phyloP scores from a whole-genome alignment of 2,113 vertebrate genomes.

The Serilophus lunatus region DNA sequence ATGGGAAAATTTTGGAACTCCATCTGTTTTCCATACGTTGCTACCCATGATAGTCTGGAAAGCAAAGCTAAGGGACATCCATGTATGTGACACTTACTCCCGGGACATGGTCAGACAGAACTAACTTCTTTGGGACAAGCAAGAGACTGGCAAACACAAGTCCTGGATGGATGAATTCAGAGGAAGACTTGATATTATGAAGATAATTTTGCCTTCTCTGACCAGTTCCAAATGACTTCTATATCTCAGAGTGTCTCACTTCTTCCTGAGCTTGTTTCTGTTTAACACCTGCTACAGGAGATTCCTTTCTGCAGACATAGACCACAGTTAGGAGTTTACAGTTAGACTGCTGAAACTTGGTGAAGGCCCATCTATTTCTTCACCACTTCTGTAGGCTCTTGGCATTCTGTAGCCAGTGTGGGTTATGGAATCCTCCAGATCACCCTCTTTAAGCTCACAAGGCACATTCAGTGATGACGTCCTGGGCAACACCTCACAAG shows the following conservation, averaged over 20 bases:
- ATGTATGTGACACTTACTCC: rapidly evolving
- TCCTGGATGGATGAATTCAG: neutral
- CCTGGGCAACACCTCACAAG: neutral
- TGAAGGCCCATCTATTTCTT: neutral
- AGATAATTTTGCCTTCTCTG: neutral
- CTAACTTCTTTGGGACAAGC: neutral
- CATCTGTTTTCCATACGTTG: neutral
- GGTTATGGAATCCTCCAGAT: neutral
- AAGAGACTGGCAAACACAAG: neutral
- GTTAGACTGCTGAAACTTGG: neutral
- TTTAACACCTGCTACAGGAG: neutral
- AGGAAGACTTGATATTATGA: neutral
- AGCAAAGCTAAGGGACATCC: neutral
- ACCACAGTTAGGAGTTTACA: rapidly evolving
- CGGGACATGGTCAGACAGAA: neutral
- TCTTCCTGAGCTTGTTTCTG: neutral
- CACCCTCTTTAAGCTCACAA: neutral
- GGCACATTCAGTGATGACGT: neutral
- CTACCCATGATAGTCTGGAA: neutral
- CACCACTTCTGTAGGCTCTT: neutral
- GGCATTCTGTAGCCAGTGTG: rapidly evolving
- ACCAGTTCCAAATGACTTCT: neutral
- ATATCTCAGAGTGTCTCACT: neutral
- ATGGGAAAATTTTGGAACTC: neutral
- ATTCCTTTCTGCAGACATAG: neutral